Conservation (phyloP, 2,888 invertebrate genomes). For the Dexiosoma caninum region DNA sequence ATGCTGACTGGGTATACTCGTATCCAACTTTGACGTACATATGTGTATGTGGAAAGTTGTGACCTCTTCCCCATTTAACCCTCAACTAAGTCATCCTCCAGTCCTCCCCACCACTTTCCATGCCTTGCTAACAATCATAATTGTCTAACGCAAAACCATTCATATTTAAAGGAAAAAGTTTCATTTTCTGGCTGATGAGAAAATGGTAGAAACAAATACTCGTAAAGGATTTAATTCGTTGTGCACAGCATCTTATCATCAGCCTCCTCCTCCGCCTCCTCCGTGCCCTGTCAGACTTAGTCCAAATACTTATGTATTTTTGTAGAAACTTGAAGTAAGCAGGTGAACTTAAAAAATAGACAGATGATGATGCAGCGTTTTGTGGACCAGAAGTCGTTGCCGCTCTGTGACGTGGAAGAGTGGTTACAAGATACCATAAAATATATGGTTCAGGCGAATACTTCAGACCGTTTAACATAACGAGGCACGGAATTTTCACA, state of each 20-base stretch:
- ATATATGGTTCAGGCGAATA: no score
- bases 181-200: constrained; percentile 15
- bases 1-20: background rate
- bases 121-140: no score
- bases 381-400: no score
- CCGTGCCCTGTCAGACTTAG: background rate
- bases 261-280: constrained; percentile 1
- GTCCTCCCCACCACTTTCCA: no score
- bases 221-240: constrained; percentile 64
- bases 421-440: no score
- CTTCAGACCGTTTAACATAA: no score
- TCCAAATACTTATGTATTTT: background rate
- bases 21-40: no score
- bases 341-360: no score
- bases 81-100: background rate
- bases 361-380: no score
- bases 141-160: background rate
- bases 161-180: constrained; percentile 15
- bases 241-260: constrained; percentile 52
- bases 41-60: constrained; percentile 25
- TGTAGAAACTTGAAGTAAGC: no score
- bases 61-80: background rate
- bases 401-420: no score
- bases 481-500: no score
- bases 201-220: constrained; percentile 46